Base-by-base conservation (phyloP, 2,888 invertebrate genomes). In the Cosmopolites sordidus region DNA sequence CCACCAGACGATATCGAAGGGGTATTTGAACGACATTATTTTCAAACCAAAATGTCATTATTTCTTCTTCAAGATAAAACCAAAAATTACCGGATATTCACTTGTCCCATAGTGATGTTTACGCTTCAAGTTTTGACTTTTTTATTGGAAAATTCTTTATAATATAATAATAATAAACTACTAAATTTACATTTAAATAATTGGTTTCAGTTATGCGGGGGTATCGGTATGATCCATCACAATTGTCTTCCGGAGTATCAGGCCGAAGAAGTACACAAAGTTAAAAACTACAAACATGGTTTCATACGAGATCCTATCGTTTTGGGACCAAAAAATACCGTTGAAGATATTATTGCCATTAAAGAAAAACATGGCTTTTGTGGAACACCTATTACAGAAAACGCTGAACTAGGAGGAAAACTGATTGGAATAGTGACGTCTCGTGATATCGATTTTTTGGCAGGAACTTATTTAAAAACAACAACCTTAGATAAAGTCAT, bases 221-320 rank as follows among this genome's bases (percentile, higher is more conserved):
- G 97, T 38, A 95, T 97, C 66, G 97, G 97, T 16, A 92, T 98
- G 61, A 94, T 98, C 60, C 97, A 98, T 75, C 93, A 95, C 73
- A 98, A 98, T 74, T 98, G 97, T 73, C 86, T 92, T 1, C 82
- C 92, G 1, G 92, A 94, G 60, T 92, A 91, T 72, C 97, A 98
- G 75, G 93, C 95, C 17, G 89, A 88, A 69, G 96, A 98, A 80
- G 96, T 97, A 15, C 82, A 85, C 61, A 96, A 95, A 81, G 97
- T 98, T 1, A 98, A 98, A 77, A 95, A 97, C 75, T 99, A 98
- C 76, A 97, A 99, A 73, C 99, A 99, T 74, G 99, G 99, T 5
- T 99, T 99, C 70, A 99, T 99, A 66, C 82, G 92, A 58, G 93
- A 97, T 73, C 99, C 99, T 0, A 87, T 96, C 9, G 96, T 97